A percentile compares a stretch with the other conserved stretches of the same genome.
Evolutionary conservation across 2,113 vertebrate species (phyloP).

Genomic region (Poecile atricapillus): DNA sequence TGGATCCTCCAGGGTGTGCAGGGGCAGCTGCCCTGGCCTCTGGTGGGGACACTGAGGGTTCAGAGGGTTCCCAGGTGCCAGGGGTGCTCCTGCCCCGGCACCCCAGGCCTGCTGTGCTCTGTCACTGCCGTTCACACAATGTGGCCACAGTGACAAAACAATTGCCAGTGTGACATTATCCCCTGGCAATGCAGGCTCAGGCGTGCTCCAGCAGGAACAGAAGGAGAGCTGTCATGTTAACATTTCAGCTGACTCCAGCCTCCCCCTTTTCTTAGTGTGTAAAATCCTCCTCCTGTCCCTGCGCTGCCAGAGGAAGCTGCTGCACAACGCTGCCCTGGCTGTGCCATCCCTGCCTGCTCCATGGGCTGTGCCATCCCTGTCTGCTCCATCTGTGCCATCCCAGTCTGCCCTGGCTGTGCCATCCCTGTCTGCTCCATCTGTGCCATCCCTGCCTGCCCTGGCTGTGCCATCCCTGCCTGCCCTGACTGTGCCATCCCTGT

Average conservation of each 20-base stretch:
- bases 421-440: too few relatives aligned
- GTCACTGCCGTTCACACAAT: neutral
- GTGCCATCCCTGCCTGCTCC: neutral
- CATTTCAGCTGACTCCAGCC: constrained; percentile 45
- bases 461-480: too few relatives aligned
- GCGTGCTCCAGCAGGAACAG: neutral
- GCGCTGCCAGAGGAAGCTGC: neutral
- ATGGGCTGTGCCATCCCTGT: too few relatives aligned
- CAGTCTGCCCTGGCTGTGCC: too few relatives aligned
- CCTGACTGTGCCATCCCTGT: too few relatives aligned
- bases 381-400: too few relatives aligned
- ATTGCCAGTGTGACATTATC: neutral
- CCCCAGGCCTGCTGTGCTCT: neutral
- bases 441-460: too few relatives aligned
- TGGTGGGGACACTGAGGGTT: rapidly evolving
- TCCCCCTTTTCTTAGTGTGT: neutral
- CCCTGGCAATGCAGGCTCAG: neutral
- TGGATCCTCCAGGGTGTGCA: neutral
- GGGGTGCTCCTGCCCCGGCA: neutral
- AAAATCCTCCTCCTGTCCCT: neutral
- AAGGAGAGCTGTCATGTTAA: constrained; percentile 34
- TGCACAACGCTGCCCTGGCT: neutral
- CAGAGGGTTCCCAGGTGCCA: neutral
- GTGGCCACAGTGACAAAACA: neutral
- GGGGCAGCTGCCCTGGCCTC: neutral